Base-by-base conservation (phyloP, 2,888 invertebrate species). In the Amiota communis region DNA sequence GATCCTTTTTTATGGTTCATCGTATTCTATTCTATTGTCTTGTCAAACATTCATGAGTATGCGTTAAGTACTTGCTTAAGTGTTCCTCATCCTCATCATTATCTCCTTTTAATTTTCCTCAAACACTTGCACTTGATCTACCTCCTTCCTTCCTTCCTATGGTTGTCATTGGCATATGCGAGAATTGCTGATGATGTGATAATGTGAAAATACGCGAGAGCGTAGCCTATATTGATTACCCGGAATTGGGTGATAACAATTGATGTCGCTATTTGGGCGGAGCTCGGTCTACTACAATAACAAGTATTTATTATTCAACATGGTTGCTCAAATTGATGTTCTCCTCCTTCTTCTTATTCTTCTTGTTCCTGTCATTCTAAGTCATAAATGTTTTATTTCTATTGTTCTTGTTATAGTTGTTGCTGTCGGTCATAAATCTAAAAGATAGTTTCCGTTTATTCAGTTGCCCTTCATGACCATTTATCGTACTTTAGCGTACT, bases 171-270 rank as follows among this genome's bases (percentile, higher is more conserved):
- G 20, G 4, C 59, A 10, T 10, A 48, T 64, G 15, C 51, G 12
- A 15, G 61, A 71, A 75, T 67, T 61, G 63, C 75, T 80, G 81
- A 82, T 83, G 81, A 79, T 83, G 82, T 83, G 82, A 76, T 83
- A 82, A 82, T 81, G 80, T 75, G 15, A 79, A 75, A 69, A 77
- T 76, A 82, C 77, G 79, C 80, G 78, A 74, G 78, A 78, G 79
- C 82, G 77, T 82, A 82, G 80, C 77, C 79, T 80, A 20, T 51
- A 67, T 65, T 48, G 47, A 51, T 20, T 20, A 1, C 17, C 48
- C 9, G 20, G 78, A 82, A 84, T 84, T 84, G 82, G 81, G 80
- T 80, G 80, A 84, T 78, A 82, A 80, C 81, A 81, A 82, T 81
- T 83, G 84, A 83, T 83, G 79, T 78, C 9, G 59, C 17, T 17